Evolutionary conservation across 2,113 vertebrate genomes (phyloP), one percentile per base, ranked within the genome.

Genomic region (Anoplopoma fimbria): DNA sequence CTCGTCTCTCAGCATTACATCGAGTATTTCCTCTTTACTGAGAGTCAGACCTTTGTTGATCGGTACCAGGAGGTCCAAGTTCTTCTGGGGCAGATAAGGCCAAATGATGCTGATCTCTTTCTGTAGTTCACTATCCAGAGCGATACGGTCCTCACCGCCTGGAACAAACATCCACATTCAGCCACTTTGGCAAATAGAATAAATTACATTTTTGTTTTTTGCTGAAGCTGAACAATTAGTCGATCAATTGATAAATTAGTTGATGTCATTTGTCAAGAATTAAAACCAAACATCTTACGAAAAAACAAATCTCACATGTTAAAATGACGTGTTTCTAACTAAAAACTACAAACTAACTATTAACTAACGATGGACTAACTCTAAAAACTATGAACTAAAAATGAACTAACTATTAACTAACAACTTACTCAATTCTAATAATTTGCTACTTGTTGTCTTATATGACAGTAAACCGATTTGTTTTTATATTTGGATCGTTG

Each of bases 31-130:
- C 17, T 75, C 21, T 27, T 40, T 10, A 74, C 70, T 33, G 21
- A 40, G 47, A 87, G 71, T 23, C 92, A 93, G 93, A 99, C 98
- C 97, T 98, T 97, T 99, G 94, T 98, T 98, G 93, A 99, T 97
- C 55, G 98, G 98, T 36, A 99, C 98, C 90, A 99, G 95, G 6
- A 99, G 93, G 81, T 99, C 98, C 72, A 99, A 93, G 88, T 95
- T 97, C 95, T 99, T 99, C 95, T 99, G 98, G 12, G 98, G 97
- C 40, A 99, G 95, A 87, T 99, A 97, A 75, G 98, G 98, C 98
- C 98, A 99, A 87, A 98, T 99, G 78, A 98, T 96, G 85, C 98
- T 96, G 86, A 99, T 99, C 93, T 99, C 98, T 89, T 97, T 99
- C 85, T 99, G 97, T 33, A 99, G 95, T 88, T 99, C 98, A 0